Conservation (phyloP, 2,113 vertebrate genomes). For the Podarcis muralis region DNA sequence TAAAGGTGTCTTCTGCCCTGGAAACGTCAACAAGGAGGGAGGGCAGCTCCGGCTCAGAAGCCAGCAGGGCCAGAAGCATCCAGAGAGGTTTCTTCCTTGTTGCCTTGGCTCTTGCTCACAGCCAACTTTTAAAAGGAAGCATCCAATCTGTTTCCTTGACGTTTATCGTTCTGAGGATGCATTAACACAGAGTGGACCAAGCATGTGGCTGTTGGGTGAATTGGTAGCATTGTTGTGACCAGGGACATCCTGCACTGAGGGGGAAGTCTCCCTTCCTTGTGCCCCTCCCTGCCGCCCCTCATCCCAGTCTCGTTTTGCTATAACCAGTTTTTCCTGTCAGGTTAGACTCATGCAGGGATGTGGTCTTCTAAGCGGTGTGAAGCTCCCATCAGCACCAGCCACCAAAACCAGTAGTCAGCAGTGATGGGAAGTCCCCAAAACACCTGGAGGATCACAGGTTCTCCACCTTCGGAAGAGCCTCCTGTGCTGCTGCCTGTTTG, state of each 20-base stretch:
- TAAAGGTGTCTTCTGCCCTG: background rate
- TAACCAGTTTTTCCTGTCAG: background rate
- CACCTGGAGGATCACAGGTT: no score
- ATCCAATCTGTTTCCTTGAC: no score
- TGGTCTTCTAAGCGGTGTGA: no score
- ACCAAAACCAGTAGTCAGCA: no score
- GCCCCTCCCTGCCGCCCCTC: no score
- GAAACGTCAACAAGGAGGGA: background rate
- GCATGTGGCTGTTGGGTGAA: background rate
- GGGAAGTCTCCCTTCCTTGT: background rate
- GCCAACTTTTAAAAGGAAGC: background rate
- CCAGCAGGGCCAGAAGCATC: background rate
- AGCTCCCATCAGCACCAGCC: no score
- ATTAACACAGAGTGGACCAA: background rate
- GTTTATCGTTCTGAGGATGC: background rate
- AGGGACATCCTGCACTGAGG: background rate
- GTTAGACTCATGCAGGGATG: background rate
- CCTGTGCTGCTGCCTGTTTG: background rate
- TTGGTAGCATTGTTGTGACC: background rate
- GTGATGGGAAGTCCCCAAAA: no score
- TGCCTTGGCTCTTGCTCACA: background rate
- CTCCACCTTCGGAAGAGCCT: no score
- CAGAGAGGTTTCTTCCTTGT: no score
- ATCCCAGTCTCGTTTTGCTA: no score
- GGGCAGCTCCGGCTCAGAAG: background rate